A percentile compares a stretch with the other conserved stretches of the same genome.
Evolutionary conservation across 2,113 vertebrate species (phyloP).

Genomic region (Seriola quinqueradiata): DNA sequence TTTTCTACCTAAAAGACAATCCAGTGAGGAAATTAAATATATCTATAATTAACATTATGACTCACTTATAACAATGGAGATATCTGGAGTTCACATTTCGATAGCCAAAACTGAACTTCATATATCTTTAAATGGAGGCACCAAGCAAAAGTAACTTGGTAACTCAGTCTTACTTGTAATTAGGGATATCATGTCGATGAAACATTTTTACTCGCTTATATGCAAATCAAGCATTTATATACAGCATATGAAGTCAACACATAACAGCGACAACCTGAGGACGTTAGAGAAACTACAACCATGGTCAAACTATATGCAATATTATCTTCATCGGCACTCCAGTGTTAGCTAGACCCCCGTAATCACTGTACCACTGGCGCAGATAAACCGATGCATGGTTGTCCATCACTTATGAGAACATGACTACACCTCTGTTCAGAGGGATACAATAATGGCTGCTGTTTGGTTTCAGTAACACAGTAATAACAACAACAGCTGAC

Average conservation of each 20-base stretch:
- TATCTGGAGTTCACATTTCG: not conserved
- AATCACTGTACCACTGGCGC: not conserved
- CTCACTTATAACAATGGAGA: not conserved
- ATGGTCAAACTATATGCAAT: not conserved
- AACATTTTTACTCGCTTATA: not conserved
- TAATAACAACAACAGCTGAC: slow-evolving; percentile 61
- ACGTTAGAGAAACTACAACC: slow-evolving; percentile 3
- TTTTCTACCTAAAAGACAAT: not conserved
- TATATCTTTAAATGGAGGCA: not conserved
- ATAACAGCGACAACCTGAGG: slow-evolving; percentile 59
- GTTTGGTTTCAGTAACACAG: slow-evolving; percentile 2
- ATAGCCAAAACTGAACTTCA: not conserved
- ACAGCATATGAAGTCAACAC: slow-evolving; percentile 23
- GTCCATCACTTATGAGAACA: not conserved
- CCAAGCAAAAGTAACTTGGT: not conserved
- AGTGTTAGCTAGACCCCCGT: rapidly evolving
- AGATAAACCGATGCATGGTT: not conserved
- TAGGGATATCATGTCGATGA: not conserved
- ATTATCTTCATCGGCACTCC: not conserved
- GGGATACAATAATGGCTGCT: slow-evolving; percentile 7
- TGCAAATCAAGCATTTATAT: not conserved
- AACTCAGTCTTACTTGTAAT: not conserved
- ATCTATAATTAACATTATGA: not conserved
- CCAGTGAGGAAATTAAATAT: not conserved
- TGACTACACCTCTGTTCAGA: not conserved